These are phyloP conservation scores for Clitarchus hookeri DNA, from an alignment of 2,888 invertebrate genomes.

Conservation along the genomic window DNA sequence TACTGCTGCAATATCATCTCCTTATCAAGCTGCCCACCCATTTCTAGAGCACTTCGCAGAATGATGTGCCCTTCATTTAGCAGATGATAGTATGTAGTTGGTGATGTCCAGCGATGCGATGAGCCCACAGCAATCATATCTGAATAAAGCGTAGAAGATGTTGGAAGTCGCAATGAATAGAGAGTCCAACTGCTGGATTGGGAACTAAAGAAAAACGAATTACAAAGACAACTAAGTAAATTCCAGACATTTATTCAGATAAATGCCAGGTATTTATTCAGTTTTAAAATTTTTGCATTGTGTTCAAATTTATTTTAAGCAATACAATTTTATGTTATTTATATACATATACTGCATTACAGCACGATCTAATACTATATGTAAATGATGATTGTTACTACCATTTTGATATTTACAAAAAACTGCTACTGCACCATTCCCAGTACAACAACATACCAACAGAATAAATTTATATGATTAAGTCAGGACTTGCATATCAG, in stretches of 20 bases:
- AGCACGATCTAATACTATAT: too few relatives aligned
- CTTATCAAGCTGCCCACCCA: constrained; percentile 46
- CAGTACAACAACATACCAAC: too few relatives aligned
- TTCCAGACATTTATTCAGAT: not conserved
- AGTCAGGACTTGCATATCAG: too few relatives aligned
- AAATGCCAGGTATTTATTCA: too few relatives aligned
- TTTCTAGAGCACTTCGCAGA: constrained; percentile 58
- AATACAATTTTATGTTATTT: too few relatives aligned
- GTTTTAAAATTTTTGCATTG: too few relatives aligned
- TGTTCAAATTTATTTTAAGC: too few relatives aligned
- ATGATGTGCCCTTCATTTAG: constrained; percentile 75
- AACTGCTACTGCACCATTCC: too few relatives aligned
- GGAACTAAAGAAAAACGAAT: constrained; percentile 29
- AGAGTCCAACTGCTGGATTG: constrained; percentile 62
- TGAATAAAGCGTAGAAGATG: constrained; percentile 66
- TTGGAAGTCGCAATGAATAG: constrained; percentile 71
- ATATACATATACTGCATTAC: too few relatives aligned
- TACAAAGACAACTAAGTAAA: not conserved
- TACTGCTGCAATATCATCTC: constrained; percentile 54
- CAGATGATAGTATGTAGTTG: constrained; percentile 71
- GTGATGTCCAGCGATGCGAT: constrained; percentile 65
- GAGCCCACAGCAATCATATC: constrained; percentile 72
- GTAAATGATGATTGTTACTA: too few relatives aligned
- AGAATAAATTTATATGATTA: too few relatives aligned
- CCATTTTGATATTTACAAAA: too few relatives aligned